A percentile compares a stretch with the other conserved stretches of the same genome.
Evolutionary conservation across 2,113 vertebrate species (phyloP).

Genomic region (Onychostoma macrolepis): DNA sequence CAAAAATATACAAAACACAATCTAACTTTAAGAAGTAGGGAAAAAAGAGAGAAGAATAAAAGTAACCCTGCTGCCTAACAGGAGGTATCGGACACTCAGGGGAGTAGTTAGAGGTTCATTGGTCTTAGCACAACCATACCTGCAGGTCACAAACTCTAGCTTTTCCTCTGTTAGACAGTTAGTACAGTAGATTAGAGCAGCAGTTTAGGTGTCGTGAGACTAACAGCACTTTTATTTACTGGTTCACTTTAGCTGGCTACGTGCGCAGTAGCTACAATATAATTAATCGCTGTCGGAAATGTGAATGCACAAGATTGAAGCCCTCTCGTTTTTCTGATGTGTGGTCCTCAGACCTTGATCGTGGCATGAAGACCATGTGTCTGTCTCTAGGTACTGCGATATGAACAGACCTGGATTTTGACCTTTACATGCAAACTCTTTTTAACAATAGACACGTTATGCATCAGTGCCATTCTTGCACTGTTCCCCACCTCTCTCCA

Average conservation of each 20-base stretch:
- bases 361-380: not conserved
- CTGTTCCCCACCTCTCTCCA: conserved; percentile 52
- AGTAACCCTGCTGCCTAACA: conserved; percentile 42
- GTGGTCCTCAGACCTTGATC: conserved; percentile 25
- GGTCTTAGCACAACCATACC: conserved; percentile 23
- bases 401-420: not conserved
- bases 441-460: conserved; percentile 26
- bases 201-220: conserved; percentile 9
- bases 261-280: not conserved
- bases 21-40: conserved; percentile 12
- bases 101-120: conserved; percentile 51
- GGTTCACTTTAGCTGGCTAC: conserved; percentile 28
- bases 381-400: conserved; percentile 6
- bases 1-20: conserved; percentile 24
- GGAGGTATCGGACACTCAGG: conserved; percentile 52
- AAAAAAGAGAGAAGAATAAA: not conserved
- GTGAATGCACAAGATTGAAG: conserved; percentile 32
- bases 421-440: conserved; percentile 19
- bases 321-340: not conserved
- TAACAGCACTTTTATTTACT: conserved; percentile 39
- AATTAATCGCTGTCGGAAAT: conserved; percentile 30
- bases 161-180: conserved; percentile 34
- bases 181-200: conserved; percentile 8
- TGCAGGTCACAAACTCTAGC: conserved; percentile 40
- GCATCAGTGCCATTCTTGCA: conserved; percentile 50